Evolutionary conservation across 2,797 vertebrate genomes (phyloP), one percentile per base, ranked within the genome.

Genomic region (Rhynchonycteris naso): DNA sequence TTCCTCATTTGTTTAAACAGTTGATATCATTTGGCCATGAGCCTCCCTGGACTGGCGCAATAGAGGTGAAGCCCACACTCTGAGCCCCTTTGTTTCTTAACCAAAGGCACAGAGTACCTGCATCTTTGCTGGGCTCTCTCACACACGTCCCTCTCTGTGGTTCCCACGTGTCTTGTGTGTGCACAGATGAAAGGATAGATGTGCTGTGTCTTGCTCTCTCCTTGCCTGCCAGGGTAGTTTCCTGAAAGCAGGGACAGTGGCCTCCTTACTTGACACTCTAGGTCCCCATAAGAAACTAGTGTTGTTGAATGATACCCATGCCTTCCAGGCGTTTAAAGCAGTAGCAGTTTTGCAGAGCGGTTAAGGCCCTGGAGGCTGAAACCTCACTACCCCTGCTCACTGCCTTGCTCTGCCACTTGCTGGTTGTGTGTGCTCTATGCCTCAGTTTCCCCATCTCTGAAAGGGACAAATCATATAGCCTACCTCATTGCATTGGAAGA

Each of bases 381-480:
- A 54, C 47, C 59, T 81, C 47, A 50, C 30, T 79, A 19, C 43
- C 13, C 33, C 50, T 68, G 59, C 63, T 93, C 56, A 90, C 9
- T 22, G 22, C 30, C 54, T 63, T 63, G 54, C 54, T 95, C 43
- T 89, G 63, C 28, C 1, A 11, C 38, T 54, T 90, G 52, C n/a
- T 61, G 52, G 33, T 54, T 47, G 12, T 68, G 80, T 47, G 38
- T 93, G 26, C 56, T n/a, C 13, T 12, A 5, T 38, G 19, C 28
- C 38, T 90, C 28, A 24, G 22, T 68, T 90, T 94, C 22, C 38
- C 11, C 15, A 58, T 78, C 21, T 80, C 19, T 72, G 22, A 88
- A 84, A 93, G 93, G 35, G 68, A 58, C n/a, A 94, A 88, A 66
- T 76, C 89, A 47, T 33, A 81, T 24, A 5, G 35, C 43, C 79